Conservation (phyloP, 2,888 invertebrate genomes). For the Chironomus tentans region DNA sequence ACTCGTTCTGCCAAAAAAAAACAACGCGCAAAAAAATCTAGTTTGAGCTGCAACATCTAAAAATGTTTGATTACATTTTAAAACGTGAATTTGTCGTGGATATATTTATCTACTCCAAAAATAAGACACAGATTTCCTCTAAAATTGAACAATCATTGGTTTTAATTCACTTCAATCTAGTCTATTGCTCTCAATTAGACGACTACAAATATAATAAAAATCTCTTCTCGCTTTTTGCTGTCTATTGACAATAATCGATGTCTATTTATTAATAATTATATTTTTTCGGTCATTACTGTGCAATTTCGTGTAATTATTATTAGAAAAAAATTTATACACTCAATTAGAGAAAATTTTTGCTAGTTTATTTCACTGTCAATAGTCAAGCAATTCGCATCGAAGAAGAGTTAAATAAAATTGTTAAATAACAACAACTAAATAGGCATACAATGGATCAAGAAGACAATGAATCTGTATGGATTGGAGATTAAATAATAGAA, state of each 20-base stretch:
- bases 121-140: too few species aligned
- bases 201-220: too few species aligned
- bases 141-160: too few species aligned
- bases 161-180: too few species aligned
- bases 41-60: too few species aligned
- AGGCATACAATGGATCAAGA: background rate
- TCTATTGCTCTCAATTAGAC: too few species aligned
- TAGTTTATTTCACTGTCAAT: background rate
- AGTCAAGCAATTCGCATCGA: background rate
- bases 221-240: background rate
- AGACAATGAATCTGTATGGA: background rate
- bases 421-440: background rate
- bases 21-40: too few species aligned
- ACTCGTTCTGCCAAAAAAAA: too few species aligned
- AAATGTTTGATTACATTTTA: too few species aligned
- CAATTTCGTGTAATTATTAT: conserved; percentile 3
- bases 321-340: background rate
- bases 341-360: background rate
- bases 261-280: background rate
- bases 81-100: too few species aligned
- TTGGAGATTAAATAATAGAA: background rate
- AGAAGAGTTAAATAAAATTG: background rate
- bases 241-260: background rate
- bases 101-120: too few species aligned
- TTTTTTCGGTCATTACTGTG: background rate